These are phyloP conservation scores for Gymnobelideus leadbeateri DNA, from an alignment of 2,113 vertebrate species.

Conservation along the genomic window DNA sequence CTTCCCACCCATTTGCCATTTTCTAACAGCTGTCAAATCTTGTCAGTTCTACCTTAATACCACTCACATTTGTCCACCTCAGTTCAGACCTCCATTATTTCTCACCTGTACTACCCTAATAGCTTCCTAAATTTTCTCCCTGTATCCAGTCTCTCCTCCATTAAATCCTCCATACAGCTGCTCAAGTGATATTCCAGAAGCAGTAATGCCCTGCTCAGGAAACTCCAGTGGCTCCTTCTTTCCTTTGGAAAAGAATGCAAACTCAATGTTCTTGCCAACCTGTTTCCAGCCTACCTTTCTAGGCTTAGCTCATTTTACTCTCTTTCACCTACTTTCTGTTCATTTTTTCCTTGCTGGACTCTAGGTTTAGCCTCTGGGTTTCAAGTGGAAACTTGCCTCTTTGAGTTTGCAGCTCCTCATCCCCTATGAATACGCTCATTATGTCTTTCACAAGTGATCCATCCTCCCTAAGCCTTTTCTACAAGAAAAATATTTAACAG, in stretches of 20 bases:
- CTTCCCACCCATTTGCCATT: not conserved
- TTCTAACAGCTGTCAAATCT: not conserved
- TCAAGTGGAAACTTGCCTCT: not conserved
- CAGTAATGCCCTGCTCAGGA: not conserved
- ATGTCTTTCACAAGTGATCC: not conserved
- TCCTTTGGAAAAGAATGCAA: not conserved
- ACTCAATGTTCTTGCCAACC: not conserved
- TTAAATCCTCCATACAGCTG: not conserved
- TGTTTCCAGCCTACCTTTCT: not conserved
- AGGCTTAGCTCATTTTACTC: not conserved
- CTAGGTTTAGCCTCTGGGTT: not conserved
- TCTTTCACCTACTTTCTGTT: not conserved
- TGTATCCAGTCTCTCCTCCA: not conserved
- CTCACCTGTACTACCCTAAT: not conserved
- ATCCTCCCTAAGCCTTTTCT: not conserved
- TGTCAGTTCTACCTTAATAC: not conserved
- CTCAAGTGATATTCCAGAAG: not conserved
- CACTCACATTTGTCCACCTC: not conserved
- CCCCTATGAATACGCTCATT: not conserved
- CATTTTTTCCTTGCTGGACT: not conserved
- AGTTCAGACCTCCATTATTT: not conserved
- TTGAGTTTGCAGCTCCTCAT: not conserved
- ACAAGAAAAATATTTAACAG: not conserved
- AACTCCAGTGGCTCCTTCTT: not conserved
- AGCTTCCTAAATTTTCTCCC: not conserved